phyloP scores from a whole-genome alignment of 1,140 invertebrate species.

The Drosophila chauvacae region DNA sequence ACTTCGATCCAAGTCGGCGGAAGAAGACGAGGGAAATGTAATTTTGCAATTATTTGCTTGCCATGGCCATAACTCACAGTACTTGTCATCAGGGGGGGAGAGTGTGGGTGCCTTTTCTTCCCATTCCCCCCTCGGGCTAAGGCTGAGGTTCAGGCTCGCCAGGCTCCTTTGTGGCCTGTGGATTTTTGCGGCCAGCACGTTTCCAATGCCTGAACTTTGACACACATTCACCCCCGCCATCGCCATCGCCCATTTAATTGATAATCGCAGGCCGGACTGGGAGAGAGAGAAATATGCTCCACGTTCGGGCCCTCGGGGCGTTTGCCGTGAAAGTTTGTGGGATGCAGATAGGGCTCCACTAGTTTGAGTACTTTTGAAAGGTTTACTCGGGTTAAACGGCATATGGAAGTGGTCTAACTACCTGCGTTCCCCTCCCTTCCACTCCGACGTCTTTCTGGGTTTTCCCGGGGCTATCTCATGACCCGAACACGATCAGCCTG shows the following conservation, averaged over 20 bases:
- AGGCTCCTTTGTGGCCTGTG: conserved; percentile 30
- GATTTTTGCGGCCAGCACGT: conserved; percentile 71
- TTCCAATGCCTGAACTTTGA: conserved; percentile 79
- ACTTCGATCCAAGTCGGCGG: conserved; percentile 24
- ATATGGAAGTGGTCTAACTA: conserved; percentile 41
- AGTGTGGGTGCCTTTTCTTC: conserved; percentile 62
- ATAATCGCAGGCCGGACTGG: conserved; percentile 67
- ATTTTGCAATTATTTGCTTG: conserved; percentile 82
- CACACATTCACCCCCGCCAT: conserved; percentile 67
- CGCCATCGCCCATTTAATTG: conserved; percentile 54
- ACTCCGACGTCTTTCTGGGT: not conserved
- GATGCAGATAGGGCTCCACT: conserved; percentile 29
- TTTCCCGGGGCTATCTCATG: conserved; percentile 50
- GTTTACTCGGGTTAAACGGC: conserved; percentile 36
- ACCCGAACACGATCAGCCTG: conserved; percentile 69
- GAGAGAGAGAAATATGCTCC: conserved; percentile 68
- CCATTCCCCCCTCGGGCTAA: conserved; percentile 7
- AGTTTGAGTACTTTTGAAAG: conserved; percentile 27
- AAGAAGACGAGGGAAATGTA: conserved; percentile 52
- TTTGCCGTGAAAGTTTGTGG: conserved; percentile 64
- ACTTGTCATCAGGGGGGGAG: conserved; percentile 54
- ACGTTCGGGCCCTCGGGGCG: conserved; percentile 72
- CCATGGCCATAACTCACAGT: conserved; percentile 76
- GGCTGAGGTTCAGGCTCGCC: not conserved
- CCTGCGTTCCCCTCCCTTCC: conserved; percentile 30